Evolutionary conservation across 2,888 invertebrate genomes (phyloP).

Genomic region (Sepioteuthis lessoniana): DNA sequence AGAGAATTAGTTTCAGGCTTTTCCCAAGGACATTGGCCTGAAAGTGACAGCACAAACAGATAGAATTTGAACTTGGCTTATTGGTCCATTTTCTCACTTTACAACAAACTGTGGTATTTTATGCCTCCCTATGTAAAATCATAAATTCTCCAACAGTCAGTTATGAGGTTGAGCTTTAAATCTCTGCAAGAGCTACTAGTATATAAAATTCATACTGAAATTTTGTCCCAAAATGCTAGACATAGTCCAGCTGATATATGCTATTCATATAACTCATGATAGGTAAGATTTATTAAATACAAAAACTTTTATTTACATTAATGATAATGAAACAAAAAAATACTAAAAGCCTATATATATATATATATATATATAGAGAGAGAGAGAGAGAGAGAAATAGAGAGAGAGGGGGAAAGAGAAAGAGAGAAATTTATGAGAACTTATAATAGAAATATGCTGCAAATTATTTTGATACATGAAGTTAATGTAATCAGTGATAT

Average conservation of each 20-base stretch:
- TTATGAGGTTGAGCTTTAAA: background rate
- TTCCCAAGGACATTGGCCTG: background rate
- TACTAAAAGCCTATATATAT: too few relatives aligned
- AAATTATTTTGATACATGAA: too few relatives aligned
- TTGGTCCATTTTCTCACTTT: background rate
- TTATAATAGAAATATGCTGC: too few relatives aligned
- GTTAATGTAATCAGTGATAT: background rate
- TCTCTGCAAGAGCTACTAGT: background rate
- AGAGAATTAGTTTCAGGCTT: too few relatives aligned
- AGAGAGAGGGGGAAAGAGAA: too few relatives aligned
- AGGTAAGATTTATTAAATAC: background rate
- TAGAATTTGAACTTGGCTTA: background rate
- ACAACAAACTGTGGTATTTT: background rate
- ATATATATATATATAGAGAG: too few relatives aligned
- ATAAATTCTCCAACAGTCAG: background rate
- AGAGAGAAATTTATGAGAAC: too few relatives aligned
- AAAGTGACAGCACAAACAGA: slow-evolving; percentile 8
- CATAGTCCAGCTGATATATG: background rate
- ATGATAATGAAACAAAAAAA: too few relatives aligned
- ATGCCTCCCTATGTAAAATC: background rate
- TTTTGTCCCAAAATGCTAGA: background rate
- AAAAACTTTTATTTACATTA: background rate
- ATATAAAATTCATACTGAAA: background rate
- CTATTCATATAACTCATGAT: background rate
- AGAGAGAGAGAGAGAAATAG: too few relatives aligned